Evolutionary conservation across 2,797 vertebrate species (phyloP).

Genomic region (Bovichtus diacanthus): DNA sequence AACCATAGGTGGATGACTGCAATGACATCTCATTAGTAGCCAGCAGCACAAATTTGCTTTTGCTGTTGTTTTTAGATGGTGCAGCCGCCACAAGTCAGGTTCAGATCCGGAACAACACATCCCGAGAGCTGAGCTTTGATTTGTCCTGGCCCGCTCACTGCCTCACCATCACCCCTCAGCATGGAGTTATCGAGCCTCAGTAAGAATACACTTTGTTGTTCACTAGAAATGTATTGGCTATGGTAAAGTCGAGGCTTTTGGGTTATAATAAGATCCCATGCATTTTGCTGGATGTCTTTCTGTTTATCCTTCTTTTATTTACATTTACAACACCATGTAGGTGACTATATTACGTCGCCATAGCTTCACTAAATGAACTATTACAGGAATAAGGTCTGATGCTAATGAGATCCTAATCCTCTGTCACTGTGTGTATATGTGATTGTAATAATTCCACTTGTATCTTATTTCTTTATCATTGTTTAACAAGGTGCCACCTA

Average conservation of each 20-base stretch:
- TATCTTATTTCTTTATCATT: slow-evolving; percentile 6
- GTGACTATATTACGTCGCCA: no score
- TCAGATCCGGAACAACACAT: slow-evolving; percentile 88
- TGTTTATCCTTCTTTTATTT: background rate
- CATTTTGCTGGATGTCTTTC: background rate
- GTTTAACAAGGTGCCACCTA: slow-evolving; percentile 85
- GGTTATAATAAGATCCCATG: background rate
- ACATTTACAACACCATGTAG: background rate
- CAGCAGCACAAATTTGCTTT: background rate
- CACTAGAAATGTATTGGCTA: background rate
- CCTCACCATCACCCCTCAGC: slow-evolving; percentile 95
- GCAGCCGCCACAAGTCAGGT: slow-evolving; percentile 83
- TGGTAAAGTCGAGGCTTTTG: background rate
- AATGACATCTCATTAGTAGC: background rate
- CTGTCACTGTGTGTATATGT: background rate
- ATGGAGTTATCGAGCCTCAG: slow-evolving; percentile 91
- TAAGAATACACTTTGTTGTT: slow-evolving; percentile 75
- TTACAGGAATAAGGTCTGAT: background rate
- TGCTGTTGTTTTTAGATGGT: slow-evolving; percentile 80
- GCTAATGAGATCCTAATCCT: background rate
- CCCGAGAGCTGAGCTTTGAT: slow-evolving; percentile 90
- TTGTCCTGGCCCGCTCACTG: slow-evolving; percentile 97
- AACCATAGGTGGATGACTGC: background rate
- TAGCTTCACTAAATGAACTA: background rate
- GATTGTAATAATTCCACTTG: background rate